phyloP scores from a whole-genome alignment of 2,113 vertebrate genomes.

The Opisthocomus hoazin region DNA sequence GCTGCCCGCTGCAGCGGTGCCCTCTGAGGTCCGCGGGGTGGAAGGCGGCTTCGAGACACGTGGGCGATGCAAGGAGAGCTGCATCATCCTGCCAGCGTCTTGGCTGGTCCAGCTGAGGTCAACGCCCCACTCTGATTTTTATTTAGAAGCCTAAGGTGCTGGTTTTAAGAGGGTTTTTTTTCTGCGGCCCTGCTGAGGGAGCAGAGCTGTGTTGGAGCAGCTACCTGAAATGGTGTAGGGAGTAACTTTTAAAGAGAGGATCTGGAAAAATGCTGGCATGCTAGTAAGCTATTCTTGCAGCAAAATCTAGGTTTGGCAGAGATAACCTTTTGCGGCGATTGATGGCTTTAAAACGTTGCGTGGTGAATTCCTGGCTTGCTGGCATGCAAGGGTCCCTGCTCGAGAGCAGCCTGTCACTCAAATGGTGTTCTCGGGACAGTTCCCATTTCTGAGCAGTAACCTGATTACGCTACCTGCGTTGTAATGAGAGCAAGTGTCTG shows the following conservation, averaged over 20 bases:
- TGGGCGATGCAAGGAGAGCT: background rate
- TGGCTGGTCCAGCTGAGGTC: background rate
- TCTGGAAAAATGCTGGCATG: background rate
- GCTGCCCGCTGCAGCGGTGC: fast-evolving
- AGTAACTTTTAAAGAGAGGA: background rate
- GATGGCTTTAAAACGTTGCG: background rate
- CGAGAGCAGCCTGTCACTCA: background rate
- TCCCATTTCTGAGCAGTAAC: slow-evolving; percentile 25
- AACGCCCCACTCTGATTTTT: fast-evolving
- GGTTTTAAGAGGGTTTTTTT: background rate
- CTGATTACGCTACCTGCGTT: slow-evolving; percentile 27
- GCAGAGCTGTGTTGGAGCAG: background rate
- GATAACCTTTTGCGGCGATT: background rate
- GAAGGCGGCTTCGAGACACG: background rate
- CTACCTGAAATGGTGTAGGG: background rate
- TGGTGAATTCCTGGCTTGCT: background rate
- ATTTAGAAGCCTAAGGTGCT: background rate
- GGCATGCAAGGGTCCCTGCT: background rate
- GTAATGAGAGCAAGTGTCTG: slow-evolving; percentile 41
- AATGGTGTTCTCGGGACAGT: background rate
- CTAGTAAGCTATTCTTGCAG: background rate
- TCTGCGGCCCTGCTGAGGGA: background rate
- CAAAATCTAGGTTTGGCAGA: background rate
- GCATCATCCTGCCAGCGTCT: background rate
- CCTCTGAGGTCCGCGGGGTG: fast-evolving